Evolutionary conservation across 2,797 vertebrate species (phyloP).

Genomic region (Simalia tracyae): DNA sequence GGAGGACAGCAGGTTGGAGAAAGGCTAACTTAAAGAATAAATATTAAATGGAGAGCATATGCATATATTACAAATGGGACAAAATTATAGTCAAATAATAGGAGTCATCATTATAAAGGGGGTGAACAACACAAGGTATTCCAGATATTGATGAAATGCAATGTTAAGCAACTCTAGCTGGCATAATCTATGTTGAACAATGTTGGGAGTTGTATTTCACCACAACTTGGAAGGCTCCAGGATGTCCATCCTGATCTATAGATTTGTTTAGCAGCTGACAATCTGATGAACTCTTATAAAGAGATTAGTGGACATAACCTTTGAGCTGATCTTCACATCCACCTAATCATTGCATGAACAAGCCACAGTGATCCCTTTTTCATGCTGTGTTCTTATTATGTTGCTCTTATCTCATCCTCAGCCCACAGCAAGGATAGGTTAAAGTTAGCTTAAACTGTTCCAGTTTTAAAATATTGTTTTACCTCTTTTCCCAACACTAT

Average conservation of each 20-base stretch:
- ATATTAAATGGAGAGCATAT: not conserved
- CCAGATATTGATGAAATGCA: not conserved
- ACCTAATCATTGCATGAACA: not conserved
- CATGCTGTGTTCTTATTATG: not conserved
- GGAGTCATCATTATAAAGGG: not conserved
- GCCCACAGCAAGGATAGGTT: not conserved
- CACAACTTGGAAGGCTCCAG: not conserved
- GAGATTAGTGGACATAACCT: not conserved
- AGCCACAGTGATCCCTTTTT: not conserved
- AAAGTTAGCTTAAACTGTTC: not conserved
- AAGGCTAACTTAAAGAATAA: not conserved
- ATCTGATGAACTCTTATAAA: not conserved
- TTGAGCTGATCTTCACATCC: not conserved
- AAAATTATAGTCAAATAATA: not conserved
- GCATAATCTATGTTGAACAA: not conserved
- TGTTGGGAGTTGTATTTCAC: not conserved
- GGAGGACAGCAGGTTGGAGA: not conserved
- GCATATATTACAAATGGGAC: not conserved
- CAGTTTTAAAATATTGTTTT: not conserved
- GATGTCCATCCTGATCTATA: not conserved
- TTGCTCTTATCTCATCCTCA: not conserved
- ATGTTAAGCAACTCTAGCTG: not conserved
- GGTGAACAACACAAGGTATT: not conserved
- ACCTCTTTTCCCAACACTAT: not conserved
- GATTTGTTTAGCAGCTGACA: not conserved